Percentiles rank a stretch among this genome's conserved stretches.
Conservation (phyloP, 2,888 invertebrate species). For the Athrips mouffetella region DNA sequence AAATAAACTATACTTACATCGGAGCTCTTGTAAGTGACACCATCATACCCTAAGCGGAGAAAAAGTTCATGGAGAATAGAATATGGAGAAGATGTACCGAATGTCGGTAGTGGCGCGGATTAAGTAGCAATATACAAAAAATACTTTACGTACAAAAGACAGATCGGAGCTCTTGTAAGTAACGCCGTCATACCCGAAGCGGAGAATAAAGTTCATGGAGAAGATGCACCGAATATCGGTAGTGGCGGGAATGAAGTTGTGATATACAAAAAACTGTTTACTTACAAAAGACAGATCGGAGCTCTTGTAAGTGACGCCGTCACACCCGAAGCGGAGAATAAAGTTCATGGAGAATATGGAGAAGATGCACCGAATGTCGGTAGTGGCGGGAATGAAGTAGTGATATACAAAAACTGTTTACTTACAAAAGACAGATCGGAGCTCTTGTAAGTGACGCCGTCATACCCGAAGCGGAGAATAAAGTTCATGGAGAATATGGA, state of each 20-base stretch:
- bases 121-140: conserved; percentile 64
- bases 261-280: too few relatives aligned
- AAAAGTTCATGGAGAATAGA: conserved; percentile 73
- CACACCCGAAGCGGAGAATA: conserved; percentile 63
- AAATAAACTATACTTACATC: too few relatives aligned
- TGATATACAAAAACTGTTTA: too few relatives aligned
- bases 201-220: conserved; percentile 69
- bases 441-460: conserved; percentile 68
- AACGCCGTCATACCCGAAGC: conserved; percentile 68
- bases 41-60: conserved; percentile 65
- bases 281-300: conserved; percentile 66
- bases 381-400: conserved; percentile 68
- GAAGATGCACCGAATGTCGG: conserved; percentile 65
- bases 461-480: conserved; percentile 63
- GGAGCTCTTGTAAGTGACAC: conserved; percentile 67
- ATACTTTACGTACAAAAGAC: conserved; percentile 63
- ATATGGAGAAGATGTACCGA: conserved; percentile 69
- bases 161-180: conserved; percentile 67
- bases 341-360: conserved; percentile 72
- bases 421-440: conserved; percentile 66
- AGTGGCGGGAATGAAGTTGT: conserved; percentile 70
- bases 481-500: conserved; percentile 72
- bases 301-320: conserved; percentile 68
- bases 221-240: conserved; percentile 65
- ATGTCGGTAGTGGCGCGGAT: conserved; percentile 70